Conservation (phyloP, 1,140 invertebrate genomes). For the Drosophila auraria region DNA sequence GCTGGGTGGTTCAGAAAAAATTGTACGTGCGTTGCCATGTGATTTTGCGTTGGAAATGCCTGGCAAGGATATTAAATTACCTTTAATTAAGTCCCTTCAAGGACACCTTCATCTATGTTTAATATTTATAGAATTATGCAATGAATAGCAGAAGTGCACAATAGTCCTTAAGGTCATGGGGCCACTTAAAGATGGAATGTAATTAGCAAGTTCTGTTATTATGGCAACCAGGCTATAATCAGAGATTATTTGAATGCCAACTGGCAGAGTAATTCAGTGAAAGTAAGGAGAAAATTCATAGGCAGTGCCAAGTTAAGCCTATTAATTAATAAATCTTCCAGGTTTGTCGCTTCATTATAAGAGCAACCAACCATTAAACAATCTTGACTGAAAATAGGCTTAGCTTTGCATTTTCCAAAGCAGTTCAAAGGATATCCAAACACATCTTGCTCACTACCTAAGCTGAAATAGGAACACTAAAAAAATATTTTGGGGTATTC, state of each 20-base stretch:
- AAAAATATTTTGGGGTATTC: no score
- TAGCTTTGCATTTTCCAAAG: neutral
- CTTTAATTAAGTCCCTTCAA: neutral
- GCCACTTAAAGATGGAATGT: neutral
- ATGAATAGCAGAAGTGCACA: no score
- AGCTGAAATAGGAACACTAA: neutral
- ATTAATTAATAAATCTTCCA: constrained; percentile 20
- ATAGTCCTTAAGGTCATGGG: no score
- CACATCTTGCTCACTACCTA: neutral
- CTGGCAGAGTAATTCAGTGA: neutral
- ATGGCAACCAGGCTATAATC: neutral
- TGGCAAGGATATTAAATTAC: neutral
- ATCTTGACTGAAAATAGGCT: neutral
- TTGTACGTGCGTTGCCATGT: neutral
- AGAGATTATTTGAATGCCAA: neutral
- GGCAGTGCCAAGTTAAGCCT: constrained; percentile 21
- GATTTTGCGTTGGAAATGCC: neutral
- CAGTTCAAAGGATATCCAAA: neutral
- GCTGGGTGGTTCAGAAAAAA: neutral
- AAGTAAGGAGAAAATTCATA: constrained; percentile 8
- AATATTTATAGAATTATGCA: no score
- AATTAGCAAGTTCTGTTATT: constrained; percentile 10
- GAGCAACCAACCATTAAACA: neutral
- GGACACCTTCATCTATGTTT: neutral
- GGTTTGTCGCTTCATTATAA: neutral